These are phyloP conservation scores for Mus spicilegus DNA, from an alignment of 2,113 vertebrate species.

Conservation along the genomic window DNA sequence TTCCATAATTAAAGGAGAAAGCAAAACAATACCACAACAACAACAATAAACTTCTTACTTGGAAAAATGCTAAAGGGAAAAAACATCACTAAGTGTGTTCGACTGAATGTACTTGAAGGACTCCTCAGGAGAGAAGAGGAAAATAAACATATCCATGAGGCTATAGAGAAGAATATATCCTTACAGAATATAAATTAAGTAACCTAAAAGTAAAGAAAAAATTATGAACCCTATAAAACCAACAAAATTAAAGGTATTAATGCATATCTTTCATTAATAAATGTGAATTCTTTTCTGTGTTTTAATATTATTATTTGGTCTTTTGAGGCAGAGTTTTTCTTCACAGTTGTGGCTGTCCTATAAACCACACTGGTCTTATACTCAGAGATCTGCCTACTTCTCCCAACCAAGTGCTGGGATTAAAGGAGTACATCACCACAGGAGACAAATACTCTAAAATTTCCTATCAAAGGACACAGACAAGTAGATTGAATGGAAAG, in stretches of 20 bases:
- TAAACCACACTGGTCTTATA: not conserved
- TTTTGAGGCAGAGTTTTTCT: not conserved
- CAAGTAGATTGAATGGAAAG: not conserved
- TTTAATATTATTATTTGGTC: not conserved
- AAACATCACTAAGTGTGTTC: not conserved
- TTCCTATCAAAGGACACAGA: too few species aligned
- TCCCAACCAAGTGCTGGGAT: not conserved
- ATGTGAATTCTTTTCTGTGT: not conserved
- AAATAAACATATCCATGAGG: not conserved
- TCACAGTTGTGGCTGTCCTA: not conserved
- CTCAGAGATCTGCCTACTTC: not conserved
- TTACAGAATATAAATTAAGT: not conserved
- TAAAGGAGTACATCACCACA: not conserved
- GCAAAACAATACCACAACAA: not conserved
- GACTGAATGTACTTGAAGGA: not conserved
- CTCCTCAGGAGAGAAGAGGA: not conserved
- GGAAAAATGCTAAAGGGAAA: not conserved
- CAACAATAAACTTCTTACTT: not conserved
- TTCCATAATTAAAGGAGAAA: not conserved
- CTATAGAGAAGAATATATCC: not conserved
- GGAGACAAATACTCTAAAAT: not conserved
- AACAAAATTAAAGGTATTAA: not conserved
- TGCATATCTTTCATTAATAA: not conserved
- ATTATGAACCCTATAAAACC: not conserved
- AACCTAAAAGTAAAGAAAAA: not conserved